Base-by-base conservation (phyloP, 2,113 vertebrate genomes). In the Talpa occidentalis region DNA sequence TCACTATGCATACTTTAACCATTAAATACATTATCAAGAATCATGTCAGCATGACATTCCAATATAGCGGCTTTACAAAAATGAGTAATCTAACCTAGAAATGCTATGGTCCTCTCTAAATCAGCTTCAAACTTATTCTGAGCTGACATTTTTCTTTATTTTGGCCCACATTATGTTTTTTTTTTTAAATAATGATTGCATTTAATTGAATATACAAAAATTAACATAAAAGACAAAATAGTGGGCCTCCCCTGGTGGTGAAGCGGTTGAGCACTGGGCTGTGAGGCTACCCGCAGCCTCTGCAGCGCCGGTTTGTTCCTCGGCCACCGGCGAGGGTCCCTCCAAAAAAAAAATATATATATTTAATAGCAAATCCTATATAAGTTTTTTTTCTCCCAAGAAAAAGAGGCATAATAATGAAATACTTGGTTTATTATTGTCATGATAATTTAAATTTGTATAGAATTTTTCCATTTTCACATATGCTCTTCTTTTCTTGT, bases 1-100 rank as follows among this genome's bases (percentile, higher is more conserved):
- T 95, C 90, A 78, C n/a, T 37, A 9, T 83, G 49, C 79, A 69
- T 10, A 82, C 56, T 32, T 93, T 96, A 95, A 88, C 69, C 69
- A 80, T 93, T 78, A 96, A 95, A 90, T 90, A 92, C 42, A 74
- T 78, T 88, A 92, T 64, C 81, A 88, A 88, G 88, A 81, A 94
- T 92, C 54, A 67, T 82, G 86, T 95, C 90, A 89, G 78, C 86
- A 66, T 94, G 72, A 35, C 66, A 64, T 96, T 94, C 21, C 88
- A 91, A 88, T 94, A 93, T 17, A 93, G 69, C 10, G 59, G 44
- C 92, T 87, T 94, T 82, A 88, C 59, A 62, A 62, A 89, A 87
- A 82, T 24, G 37, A 42, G 60, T 78, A 73, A 77, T 82, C 49
- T 24, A 80, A 77, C 76, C 59, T 80, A 81, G 42, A 37, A 37